phyloP scores from a whole-genome alignment of 2,797 vertebrate species.

The Sebastes nivosus region DNA sequence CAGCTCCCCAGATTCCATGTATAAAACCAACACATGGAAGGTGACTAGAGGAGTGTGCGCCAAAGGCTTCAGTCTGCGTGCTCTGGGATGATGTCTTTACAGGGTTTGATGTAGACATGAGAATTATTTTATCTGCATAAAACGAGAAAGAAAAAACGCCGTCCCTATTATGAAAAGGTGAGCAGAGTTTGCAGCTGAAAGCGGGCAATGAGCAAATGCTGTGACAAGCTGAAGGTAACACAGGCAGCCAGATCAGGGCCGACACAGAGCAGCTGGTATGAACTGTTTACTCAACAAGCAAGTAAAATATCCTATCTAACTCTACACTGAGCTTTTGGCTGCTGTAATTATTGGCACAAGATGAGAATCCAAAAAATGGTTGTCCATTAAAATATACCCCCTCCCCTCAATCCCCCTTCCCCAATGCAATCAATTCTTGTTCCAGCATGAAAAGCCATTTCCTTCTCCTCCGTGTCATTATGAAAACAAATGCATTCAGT shows the following conservation, averaged over 20 bases:
- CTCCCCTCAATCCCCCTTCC: neutral
- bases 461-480: slow-evolving; percentile 69
- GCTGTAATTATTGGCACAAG: slow-evolving; percentile 12
- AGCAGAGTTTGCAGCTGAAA: slow-evolving; percentile 11
- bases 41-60: slow-evolving; percentile 49
- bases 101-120: slow-evolving; percentile 18
- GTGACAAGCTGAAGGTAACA: neutral
- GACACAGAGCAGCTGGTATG: neutral
- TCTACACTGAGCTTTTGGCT: slow-evolving; percentile 15
- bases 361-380: slow-evolving; percentile 52
- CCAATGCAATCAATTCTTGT: slow-evolving; percentile 66
- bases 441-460: slow-evolving; percentile 71
- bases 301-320: slow-evolving; percentile 22
- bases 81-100: slow-evolving; percentile 34
- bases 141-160: neutral
- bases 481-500: slow-evolving; percentile 74
- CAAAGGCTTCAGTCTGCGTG: slow-evolving; percentile 25
- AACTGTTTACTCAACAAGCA: slow-evolving; percentile 21
- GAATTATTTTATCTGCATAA: neutral
- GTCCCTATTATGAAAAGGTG: neutral
- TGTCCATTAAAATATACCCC: slow-evolving; percentile 20
- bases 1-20: slow-evolving; percentile 65
- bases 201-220: slow-evolving; percentile 7
- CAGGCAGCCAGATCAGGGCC: neutral
- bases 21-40: slow-evolving; percentile 70